Conservation (phyloP, 2,888 invertebrate species). For the Chydorus sphaericus region DNA sequence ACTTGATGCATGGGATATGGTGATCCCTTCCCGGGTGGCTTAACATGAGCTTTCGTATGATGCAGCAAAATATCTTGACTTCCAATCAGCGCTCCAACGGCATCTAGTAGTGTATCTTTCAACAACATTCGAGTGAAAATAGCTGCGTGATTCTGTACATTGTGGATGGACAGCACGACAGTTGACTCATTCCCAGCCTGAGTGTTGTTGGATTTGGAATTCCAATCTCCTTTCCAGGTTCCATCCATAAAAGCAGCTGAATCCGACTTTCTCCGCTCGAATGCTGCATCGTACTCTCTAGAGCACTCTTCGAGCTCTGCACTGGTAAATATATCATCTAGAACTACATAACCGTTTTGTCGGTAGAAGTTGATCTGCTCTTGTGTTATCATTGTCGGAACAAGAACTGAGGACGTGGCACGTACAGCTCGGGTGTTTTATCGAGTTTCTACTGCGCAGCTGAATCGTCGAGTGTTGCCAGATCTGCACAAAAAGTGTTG, state of each 20-base stretch:
- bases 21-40: conserved; percentile 42
- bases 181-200: neutral
- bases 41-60: conserved; percentile 44
- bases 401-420: too few relatives aligned
- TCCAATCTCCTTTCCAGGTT: conserved; percentile 27
- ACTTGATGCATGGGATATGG: conserved; percentile 45
- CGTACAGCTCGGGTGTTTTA: too few relatives aligned
- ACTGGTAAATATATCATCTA: conserved; percentile 32
- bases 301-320: conserved; percentile 34
- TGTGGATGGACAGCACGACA: conserved; percentile 44
- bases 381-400: conserved; percentile 29
- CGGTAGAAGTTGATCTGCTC: conserved; percentile 36
- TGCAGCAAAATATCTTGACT: conserved; percentile 40
- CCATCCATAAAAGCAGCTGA: conserved; percentile 42
- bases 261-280: conserved; percentile 33
- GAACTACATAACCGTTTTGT: conserved; percentile 39
- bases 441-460: too few relatives aligned
- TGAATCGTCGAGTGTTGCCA: too few relatives aligned
- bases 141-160: conserved; percentile 40
- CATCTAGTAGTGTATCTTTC: conserved; percentile 36
- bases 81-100: conserved; percentile 38
- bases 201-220: neutral
- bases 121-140: conserved; percentile 36
- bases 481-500: too few relatives aligned
- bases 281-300: conserved; percentile 37